phyloP scores from a whole-genome alignment of 1,140 invertebrate species.

The Cyrtorhinus lividipennis region DNA sequence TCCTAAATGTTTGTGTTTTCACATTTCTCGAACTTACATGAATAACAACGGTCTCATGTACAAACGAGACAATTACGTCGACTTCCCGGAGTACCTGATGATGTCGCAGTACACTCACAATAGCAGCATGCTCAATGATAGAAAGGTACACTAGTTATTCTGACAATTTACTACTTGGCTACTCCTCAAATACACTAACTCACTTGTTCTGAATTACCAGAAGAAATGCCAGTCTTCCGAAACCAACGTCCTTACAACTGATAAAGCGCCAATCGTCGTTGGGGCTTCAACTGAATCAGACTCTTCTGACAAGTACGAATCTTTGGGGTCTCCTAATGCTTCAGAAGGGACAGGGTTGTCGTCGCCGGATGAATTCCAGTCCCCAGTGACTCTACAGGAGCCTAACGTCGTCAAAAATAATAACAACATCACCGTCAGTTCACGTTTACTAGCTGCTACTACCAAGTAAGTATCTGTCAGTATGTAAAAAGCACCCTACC shows the following conservation, averaged over 20 bases:
- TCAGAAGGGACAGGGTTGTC: not conserved
- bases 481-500: too few species aligned
- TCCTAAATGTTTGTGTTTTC: slow-evolving; percentile 67
- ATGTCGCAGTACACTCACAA: slow-evolving; percentile 57
- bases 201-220: too few species aligned
- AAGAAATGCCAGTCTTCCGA: too few species aligned
- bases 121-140: slow-evolving; percentile 19
- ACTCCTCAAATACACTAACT: too few species aligned
- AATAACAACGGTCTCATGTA: slow-evolving; percentile 50
- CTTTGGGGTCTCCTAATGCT: not conserved
- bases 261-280: too few species aligned
- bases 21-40: slow-evolving; percentile 77
- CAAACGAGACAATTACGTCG: slow-evolving; percentile 72
- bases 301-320: slow-evolving; percentile 4
- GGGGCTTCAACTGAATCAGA: too few species aligned
- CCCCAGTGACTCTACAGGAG: not conserved
- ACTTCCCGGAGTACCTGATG: slow-evolving; percentile 66
- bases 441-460: not conserved
- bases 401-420: not conserved
- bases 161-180: too few species aligned
- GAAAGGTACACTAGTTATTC: too few species aligned
- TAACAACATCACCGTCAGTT: not conserved
- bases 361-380: not conserved
- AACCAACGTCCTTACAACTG: not conserved
- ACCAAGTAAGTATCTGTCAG: not conserved